Evolutionary conservation across 2,797 vertebrate genomes (phyloP).

Genomic region (Cryptoprocta ferox): DNA sequence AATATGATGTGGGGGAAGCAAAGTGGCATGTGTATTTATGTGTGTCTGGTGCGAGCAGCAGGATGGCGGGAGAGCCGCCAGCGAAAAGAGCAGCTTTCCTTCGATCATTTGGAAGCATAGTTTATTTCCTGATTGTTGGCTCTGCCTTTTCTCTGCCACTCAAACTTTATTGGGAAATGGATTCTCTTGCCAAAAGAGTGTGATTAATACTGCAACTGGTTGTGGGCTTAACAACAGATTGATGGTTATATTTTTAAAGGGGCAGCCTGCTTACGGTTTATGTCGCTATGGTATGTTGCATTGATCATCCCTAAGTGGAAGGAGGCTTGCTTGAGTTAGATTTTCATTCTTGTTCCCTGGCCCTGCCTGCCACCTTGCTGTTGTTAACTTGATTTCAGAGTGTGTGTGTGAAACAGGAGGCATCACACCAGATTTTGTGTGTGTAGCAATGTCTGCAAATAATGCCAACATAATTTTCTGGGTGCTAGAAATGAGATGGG

Average conservation of each 20-base stretch:
- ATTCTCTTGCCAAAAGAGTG: conserved; percentile 74
- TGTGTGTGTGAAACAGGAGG: background rate
- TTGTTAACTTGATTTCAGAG: conserved; percentile 55
- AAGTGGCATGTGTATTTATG: conserved; percentile 46
- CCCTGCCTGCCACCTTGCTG: background rate
- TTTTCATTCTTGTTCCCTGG: conserved; percentile 43
- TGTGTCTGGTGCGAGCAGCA: conserved; percentile 49
- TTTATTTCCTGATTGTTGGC: conserved; percentile 72
- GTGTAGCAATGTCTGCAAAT: background rate
- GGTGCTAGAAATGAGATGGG: background rate
- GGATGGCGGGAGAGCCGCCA: conserved; percentile 38
- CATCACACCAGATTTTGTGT: background rate
- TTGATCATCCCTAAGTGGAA: conserved; percentile 55
- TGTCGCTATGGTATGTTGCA: background rate
- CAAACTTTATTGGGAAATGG: conserved; percentile 79
- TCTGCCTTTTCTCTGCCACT: conserved; percentile 78
- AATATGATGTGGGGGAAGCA: background rate
- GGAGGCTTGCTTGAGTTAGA: conserved; percentile 42
- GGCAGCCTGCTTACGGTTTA: conserved; percentile 36
- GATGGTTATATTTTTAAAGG: conserved; percentile 76
- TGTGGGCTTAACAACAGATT: conserved; percentile 71
- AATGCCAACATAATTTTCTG: background rate
- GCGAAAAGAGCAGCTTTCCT: conserved; percentile 69
- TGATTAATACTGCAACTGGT: conserved; percentile 76
- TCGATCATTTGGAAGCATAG: conserved; percentile 56